Conservation (phyloP, 1,140 invertebrate species). For the Aricia agestis region DNA sequence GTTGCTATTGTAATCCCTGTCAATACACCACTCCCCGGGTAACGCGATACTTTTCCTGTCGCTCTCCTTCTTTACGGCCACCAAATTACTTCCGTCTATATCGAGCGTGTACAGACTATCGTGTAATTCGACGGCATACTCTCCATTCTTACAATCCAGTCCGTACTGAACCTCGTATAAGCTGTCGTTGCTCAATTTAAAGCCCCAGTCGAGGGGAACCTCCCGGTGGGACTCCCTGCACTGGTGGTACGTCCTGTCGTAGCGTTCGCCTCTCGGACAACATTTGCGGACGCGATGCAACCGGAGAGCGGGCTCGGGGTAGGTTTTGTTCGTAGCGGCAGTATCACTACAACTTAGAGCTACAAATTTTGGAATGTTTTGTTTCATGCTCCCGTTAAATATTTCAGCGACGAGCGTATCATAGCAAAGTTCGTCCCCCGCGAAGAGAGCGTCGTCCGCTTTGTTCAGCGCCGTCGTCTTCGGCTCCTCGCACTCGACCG, state of each 20-base stretch:
- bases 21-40: slow-evolving; percentile 65
- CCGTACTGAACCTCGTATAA: slow-evolving; percentile 52
- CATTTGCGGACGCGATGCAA: slow-evolving; percentile 53
- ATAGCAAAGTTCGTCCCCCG: slow-evolving; percentile 42
- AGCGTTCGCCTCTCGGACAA: slow-evolving; percentile 48
- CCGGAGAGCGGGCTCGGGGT: slow-evolving; percentile 30
- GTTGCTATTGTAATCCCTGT: slow-evolving; percentile 37
- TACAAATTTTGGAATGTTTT: slow-evolving; percentile 54
- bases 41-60: slow-evolving; percentile 25
- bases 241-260: slow-evolving; percentile 41
- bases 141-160: slow-evolving; percentile 49
- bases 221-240: slow-evolving; percentile 37
- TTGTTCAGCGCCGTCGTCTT: slow-evolving; percentile 33
- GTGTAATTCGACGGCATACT: slow-evolving; percentile 50
- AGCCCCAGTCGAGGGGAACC: slow-evolving; percentile 34
- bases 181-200: slow-evolving; percentile 33
- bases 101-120: slow-evolving; percentile 38
- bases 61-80: slow-evolving; percentile 31
- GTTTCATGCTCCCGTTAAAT: slow-evolving; percentile 41
- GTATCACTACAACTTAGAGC: slow-evolving; percentile 47
- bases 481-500: slow-evolving; percentile 41
- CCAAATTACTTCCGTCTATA: slow-evolving; percentile 42
- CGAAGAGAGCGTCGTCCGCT: slow-evolving; percentile 31
- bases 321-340: slow-evolving; percentile 28
- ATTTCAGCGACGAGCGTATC: slow-evolving; percentile 51